Evolutionary conservation across 2,888 invertebrate genomes (phyloP), one percentile per base, ranked within the genome.

Genomic region (Drosophila koepferae): DNA sequence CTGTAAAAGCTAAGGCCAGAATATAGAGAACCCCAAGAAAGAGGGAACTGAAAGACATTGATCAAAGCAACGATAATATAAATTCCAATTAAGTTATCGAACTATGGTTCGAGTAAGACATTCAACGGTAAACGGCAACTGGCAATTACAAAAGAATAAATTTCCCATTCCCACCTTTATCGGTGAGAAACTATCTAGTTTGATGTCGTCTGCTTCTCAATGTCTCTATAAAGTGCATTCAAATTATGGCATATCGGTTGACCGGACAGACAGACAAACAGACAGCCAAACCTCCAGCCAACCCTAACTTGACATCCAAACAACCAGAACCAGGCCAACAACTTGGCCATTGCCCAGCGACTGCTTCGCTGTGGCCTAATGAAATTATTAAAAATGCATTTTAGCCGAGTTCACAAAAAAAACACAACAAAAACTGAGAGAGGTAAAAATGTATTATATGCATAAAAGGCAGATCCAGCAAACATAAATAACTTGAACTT

Each of bases 381-480:
- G 86, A 86, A 86, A 86, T 89, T 86, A 86, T 86, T 86, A 86
- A 86, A 86, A 89, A 86, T 86, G 82, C 89, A 86, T 86, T 89
- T 81, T 63, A 80, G 62, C 63, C 44, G 23, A 62, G 74, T 77
- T 71, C 62, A 72, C 62, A 48, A 69, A 54, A 69, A 54, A 62
- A 58, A 23, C 20, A 71, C 44, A 63, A 41, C 41, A 63, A 36
- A 46, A 38, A 65, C 41, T 40, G n/a, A 67, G 63, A 31, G 58
- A 58, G 38, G 41, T 54, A 53, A 74, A 31, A 63, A 77, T 70
- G 68, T 74, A 75, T 75, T 74, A 73, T 77, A 82, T 78, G 84
- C 85, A 77, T 72, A 72, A 62, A 46, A 72, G 61, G 53, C 56
- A 59, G 70, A 53, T 40, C 46, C 77, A 49, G 72, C 80, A 72